phyloP scores from a whole-genome alignment of 1,140 invertebrate genomes.

The Diachasmimorpha longicaudata region DNA sequence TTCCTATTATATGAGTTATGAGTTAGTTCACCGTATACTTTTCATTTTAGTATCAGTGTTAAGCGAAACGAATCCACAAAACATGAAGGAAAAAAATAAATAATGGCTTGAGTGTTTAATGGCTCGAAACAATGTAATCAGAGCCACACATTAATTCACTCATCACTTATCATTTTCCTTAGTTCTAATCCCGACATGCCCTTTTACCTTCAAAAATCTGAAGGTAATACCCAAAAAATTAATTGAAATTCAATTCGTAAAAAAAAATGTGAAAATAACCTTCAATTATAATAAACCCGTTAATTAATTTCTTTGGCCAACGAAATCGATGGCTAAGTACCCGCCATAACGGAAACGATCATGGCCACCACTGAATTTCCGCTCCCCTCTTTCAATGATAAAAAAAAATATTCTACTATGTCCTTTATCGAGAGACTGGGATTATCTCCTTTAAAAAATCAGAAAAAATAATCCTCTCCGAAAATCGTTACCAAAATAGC shows the following conservation, averaged over 20 bases:
- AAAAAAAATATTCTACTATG: neutral
- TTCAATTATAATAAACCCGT: neutral
- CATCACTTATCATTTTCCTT: too few relatives aligned
- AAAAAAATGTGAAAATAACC: neutral
- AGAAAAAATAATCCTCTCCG: too few relatives aligned
- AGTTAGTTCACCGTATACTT: neutral
- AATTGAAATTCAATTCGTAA: too few relatives aligned
- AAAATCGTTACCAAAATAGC: neutral
- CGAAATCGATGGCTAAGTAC: neutral
- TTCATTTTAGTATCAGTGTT: neutral
- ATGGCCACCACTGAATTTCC: neutral
- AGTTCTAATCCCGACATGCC: too few relatives aligned
- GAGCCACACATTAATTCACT: neutral
- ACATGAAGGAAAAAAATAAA: neutral
- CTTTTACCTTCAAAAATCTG: too few relatives aligned
- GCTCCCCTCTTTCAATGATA: neutral
- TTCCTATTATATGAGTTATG: neutral
- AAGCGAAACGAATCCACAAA: neutral
- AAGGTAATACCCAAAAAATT: too few relatives aligned
- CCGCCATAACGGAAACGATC: neutral
- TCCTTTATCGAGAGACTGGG: too few relatives aligned
- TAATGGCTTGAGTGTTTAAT: neutral
- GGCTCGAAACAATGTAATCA: neutral
- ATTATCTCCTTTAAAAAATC: too few relatives aligned
- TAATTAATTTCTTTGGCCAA: neutral